Percentiles rank a stretch among this genome's conserved stretches.
These are phyloP conservation scores for Seira musarum DNA, from an alignment of 2,888 invertebrate genomes.

Conservation along the genomic window DNA sequence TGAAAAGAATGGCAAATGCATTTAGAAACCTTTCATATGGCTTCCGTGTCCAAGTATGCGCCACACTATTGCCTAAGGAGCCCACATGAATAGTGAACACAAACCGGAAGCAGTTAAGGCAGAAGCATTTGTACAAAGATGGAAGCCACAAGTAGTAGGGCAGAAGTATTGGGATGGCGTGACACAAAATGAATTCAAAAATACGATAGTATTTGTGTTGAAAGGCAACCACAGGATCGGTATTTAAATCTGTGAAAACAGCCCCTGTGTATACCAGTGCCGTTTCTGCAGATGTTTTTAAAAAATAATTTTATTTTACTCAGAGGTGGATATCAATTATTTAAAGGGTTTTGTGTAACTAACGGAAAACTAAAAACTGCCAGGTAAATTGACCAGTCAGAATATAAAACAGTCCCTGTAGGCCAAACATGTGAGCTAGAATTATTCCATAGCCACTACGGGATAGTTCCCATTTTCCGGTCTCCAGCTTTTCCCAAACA, in stretches of 20 bases:
- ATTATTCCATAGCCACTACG: slow-evolving; percentile 45
- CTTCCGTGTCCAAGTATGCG: slow-evolving; percentile 47
- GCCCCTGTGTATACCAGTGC: no score
- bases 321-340: no score
- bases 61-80: slow-evolving; percentile 48
- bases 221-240: slow-evolving; percentile 33
- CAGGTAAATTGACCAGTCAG: slow-evolving; percentile 31
- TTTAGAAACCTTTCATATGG: slow-evolving; percentile 41
- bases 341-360: no score
- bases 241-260: slow-evolving; percentile 32
- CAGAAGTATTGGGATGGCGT: slow-evolving; percentile 39
- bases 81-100: slow-evolving; percentile 30
- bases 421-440: slow-evolving; percentile 47
- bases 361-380: slow-evolving; percentile 37
- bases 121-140: slow-evolving; percentile 33
- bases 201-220: slow-evolving; percentile 34
- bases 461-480: slow-evolving; percentile 44
- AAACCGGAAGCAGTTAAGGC: slow-evolving; percentile 35
- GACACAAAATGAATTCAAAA: slow-evolving; percentile 30
- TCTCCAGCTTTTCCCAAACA: slow-evolving; percentile 27
- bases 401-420: slow-evolving; percentile 42
- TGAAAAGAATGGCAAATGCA: not conserved
- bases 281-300: no score
- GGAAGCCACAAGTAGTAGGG: slow-evolving; percentile 47
- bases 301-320: no score